A percentile compares a stretch with the other conserved stretches of the same genome.
Evolutionary conservation across 2,797 vertebrate genomes (phyloP).

Genomic region (Argya squamiceps): DNA sequence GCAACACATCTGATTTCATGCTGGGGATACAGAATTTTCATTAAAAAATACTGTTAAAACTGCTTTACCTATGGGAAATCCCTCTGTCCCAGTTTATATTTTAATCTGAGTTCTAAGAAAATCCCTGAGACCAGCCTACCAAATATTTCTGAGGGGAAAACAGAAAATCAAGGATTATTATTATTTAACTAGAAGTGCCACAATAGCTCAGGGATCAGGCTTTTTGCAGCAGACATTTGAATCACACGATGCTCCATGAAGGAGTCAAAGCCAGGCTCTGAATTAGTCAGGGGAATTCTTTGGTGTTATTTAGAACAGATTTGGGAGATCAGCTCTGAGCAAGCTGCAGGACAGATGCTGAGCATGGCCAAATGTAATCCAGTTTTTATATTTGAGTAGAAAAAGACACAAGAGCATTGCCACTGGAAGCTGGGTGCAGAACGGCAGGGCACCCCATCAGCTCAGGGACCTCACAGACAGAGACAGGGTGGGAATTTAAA

Average conservation of each 20-base stretch:
- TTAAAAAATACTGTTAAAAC: not conserved
- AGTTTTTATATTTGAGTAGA: not conserved
- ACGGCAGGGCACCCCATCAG: not conserved
- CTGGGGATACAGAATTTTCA: not conserved
- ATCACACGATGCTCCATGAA: not conserved
- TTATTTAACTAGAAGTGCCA: not conserved
- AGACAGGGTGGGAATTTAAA: not conserved
- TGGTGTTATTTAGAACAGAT: not conserved
- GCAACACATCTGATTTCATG: not conserved
- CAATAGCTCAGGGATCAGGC: not conserved
- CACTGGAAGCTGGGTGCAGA: not conserved
- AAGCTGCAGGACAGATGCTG: not conserved
- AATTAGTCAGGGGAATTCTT: not conserved
- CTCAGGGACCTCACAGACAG: not conserved
- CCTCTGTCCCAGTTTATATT: not conserved
- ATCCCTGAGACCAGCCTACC: not conserved
- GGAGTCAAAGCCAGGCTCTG: not conserved
- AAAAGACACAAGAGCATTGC: not conserved
- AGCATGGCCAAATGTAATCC: not conserved
- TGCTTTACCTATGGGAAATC: slow-evolving; percentile 17
- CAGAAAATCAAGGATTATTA: not conserved
- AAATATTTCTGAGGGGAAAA: slow-evolving; percentile 9
- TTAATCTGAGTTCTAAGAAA: slow-evolving; percentile 42
- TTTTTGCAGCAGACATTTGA: not conserved
- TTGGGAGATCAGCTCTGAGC: not conserved